Conservation (phyloP, 2,797 vertebrate genomes). For the Morelia viridis region DNA sequence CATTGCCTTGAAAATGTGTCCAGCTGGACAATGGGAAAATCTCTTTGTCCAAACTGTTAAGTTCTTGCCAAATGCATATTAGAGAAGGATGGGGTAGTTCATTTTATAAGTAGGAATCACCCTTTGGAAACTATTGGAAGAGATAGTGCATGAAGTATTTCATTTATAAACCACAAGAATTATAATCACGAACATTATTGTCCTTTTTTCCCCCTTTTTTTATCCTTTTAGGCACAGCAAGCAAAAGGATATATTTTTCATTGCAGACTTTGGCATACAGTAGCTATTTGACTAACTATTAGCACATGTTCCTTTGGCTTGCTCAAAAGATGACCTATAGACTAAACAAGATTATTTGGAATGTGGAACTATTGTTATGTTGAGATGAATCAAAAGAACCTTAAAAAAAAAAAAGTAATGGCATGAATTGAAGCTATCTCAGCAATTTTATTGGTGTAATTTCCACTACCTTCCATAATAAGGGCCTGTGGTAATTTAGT, state of each 20-base stretch:
- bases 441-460: not conserved
- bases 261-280: constrained; percentile 32
- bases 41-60: constrained; percentile 6
- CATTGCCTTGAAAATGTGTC: not conserved
- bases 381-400: constrained; percentile 44
- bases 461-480: not conserved
- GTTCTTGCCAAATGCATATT: not conserved
- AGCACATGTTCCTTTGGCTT: constrained; percentile 55
- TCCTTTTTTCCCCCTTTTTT: constrained; percentile 31
- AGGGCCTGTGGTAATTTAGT: not conserved
- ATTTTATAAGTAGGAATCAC: not conserved
- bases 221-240: constrained; percentile 49
- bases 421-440: not conserved
- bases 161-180: constrained; percentile 33
- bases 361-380: constrained; percentile 46
- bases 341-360: constrained; percentile 66
- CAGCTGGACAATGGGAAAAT: not conserved
- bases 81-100: not conserved
- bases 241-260: constrained; percentile 18
- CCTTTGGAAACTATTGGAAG: constrained; percentile 46
- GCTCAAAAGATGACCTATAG: constrained; percentile 62
- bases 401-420: constrained; percentile 51
- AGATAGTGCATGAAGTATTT: constrained; percentile 37
- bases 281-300: constrained; percentile 61
- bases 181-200: constrained; percentile 29